Evolutionary conservation across 2,888 invertebrate species (phyloP).

Genomic region (Trachelus iudaicus): DNA sequence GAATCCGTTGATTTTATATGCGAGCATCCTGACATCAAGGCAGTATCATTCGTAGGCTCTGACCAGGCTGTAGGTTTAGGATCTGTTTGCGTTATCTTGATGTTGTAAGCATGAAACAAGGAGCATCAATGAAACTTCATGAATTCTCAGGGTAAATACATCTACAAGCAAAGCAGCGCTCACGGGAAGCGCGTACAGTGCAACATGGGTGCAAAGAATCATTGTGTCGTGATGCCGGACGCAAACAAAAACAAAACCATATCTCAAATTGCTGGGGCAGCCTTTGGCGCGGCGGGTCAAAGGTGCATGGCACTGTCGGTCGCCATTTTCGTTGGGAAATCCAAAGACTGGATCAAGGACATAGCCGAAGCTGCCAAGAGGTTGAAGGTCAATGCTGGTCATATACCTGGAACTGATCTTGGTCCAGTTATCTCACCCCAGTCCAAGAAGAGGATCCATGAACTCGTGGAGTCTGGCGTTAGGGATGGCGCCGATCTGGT

Average conservation of each 20-base stretch:
- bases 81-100: neutral
- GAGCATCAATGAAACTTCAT: neutral
- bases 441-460: slow-evolving; percentile 85
- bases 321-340: slow-evolving; percentile 85
- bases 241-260: slow-evolving; percentile 97
- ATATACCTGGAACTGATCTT: slow-evolving; percentile 82
- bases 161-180: slow-evolving; percentile 90
- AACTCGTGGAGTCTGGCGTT: slow-evolving; percentile 84
- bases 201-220: slow-evolving; percentile 99
- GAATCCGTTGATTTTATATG: slow-evolving; percentile 97
- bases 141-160: slow-evolving; percentile 81
- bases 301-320: slow-evolving; percentile 99
- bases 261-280: slow-evolving; percentile 92
- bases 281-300: slow-evolving; percentile 99
- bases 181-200: slow-evolving; percentile 97
- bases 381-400: slow-evolving; percentile 92
- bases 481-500: slow-evolving; percentile 89
- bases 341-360: slow-evolving; percentile 94
- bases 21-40: slow-evolving; percentile 94
- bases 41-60: slow-evolving; percentile 98
- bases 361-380: slow-evolving; percentile 83
- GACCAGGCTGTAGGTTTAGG: slow-evolving; percentile 82
- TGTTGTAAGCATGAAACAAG: neutral
- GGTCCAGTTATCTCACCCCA: slow-evolving; percentile 95
- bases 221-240: slow-evolving; percentile 96